A percentile compares a stretch with the other conserved stretches of the same genome.
Conservation (phyloP, 1,140 invertebrate genomes). For the Drosophila nigrodunni region DNA sequence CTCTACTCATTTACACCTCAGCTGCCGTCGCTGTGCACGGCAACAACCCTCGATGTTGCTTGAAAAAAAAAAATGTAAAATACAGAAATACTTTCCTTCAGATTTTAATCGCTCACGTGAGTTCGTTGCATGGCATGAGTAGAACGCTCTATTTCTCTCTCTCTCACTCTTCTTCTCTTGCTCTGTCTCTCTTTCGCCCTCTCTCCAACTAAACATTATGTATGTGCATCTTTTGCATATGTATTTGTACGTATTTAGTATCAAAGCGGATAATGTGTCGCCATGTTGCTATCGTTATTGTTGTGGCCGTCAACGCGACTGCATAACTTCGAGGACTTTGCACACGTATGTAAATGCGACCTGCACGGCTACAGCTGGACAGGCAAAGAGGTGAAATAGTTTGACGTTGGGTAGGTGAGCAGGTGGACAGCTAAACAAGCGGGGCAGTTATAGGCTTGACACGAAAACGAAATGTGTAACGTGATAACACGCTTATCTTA, state of each 20-base stretch:
- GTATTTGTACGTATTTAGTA: slow-evolving; percentile 51
- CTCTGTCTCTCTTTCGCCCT: neutral
- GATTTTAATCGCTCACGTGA: slow-evolving; percentile 83
- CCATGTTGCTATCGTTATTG: slow-evolving; percentile 55
- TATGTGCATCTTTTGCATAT: slow-evolving; percentile 32
- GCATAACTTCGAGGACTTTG: slow-evolving; percentile 43
- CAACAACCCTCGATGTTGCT: slow-evolving; percentile 53
- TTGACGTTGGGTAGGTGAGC: neutral
- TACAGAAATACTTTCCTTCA: slow-evolving; percentile 79
- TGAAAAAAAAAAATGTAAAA: slow-evolving; percentile 41
- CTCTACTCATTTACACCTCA: slow-evolving; percentile 78
- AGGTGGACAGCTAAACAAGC: neutral
- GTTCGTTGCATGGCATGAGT: slow-evolving; percentile 46
- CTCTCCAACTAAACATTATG: slow-evolving; percentile 6
- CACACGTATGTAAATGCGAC: slow-evolving; percentile 53
- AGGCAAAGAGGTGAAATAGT: neutral
- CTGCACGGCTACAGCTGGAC: neutral
- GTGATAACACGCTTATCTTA: slow-evolving; percentile 26
- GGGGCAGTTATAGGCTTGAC: too few species aligned
- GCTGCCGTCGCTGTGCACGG: slow-evolving; percentile 36
- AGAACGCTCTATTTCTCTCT: neutral
- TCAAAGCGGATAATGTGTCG: slow-evolving; percentile 73
- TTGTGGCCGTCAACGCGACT: slow-evolving; percentile 53
- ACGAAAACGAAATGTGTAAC: slow-evolving; percentile 16
- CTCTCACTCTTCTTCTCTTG: neutral